These are phyloP conservation scores for Characodon lateralis DNA, from an alignment of 2,797 vertebrate genomes.

Conservation along the genomic window DNA sequence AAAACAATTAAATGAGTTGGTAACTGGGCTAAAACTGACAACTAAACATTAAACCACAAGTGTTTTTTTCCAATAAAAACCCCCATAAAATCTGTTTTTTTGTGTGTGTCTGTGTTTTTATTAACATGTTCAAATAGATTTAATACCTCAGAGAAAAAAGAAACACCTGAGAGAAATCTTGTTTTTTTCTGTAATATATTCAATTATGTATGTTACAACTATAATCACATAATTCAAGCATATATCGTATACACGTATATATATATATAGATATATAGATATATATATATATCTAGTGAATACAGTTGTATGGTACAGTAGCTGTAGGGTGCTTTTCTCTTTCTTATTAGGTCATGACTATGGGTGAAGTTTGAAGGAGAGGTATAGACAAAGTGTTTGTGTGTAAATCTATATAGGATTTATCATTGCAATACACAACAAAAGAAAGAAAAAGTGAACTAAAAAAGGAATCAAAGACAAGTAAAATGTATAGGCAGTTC, in stretches of 20 bases:
- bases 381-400: slow-evolving; percentile 72
- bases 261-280: slow-evolving; percentile 73
- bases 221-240: slow-evolving; percentile 83
- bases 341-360: slow-evolving; percentile 64
- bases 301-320: slow-evolving; percentile 82
- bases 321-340: slow-evolving; percentile 76
- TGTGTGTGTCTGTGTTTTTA: slow-evolving; percentile 42
- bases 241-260: slow-evolving; percentile 81
- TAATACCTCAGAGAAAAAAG: slow-evolving; percentile 70
- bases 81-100: slow-evolving; percentile 42
- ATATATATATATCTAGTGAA: slow-evolving; percentile 79
- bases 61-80: slow-evolving; percentile 14
- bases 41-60: slow-evolving; percentile 15
- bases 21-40: slow-evolving; percentile 10
- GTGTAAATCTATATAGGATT: slow-evolving; percentile 70
- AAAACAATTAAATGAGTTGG: slow-evolving; percentile 14
- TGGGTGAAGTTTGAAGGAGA: slow-evolving; percentile 72
- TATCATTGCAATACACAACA: slow-evolving; percentile 68
- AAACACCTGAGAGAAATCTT: slow-evolving; percentile 78
- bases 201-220: slow-evolving; percentile 82
- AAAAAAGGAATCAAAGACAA: slow-evolving; percentile 66
- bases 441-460: slow-evolving; percentile 56
- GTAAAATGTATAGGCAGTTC: slow-evolving; percentile 74
- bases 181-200: slow-evolving; percentile 77
- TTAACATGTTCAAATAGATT: slow-evolving; percentile 44